Evolutionary conservation across 2,888 invertebrate genomes (phyloP).

Genomic region (Dryocosmus kuriphilus): DNA sequence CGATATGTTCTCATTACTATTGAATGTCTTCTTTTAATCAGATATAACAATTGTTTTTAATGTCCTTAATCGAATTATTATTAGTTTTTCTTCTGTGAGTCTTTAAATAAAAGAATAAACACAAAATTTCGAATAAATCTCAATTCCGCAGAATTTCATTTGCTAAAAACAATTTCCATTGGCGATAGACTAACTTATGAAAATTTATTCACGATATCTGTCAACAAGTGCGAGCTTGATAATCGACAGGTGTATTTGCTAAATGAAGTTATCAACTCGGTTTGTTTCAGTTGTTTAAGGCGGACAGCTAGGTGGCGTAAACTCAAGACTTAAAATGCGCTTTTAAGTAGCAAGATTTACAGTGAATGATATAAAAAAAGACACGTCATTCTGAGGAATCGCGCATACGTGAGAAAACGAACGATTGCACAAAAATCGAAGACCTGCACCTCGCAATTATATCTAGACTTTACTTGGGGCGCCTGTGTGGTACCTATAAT

Average conservation of each 20-base stretch:
- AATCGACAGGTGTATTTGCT: slow-evolving; percentile 29
- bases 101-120: not conserved
- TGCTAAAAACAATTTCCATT: not conserved
- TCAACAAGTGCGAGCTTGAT: slow-evolving; percentile 7
- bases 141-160: not conserved
- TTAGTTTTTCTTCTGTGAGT: too few species aligned
- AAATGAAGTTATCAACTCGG: slow-evolving; percentile 24
- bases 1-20: too few species aligned
- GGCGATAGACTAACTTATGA: not conserved
- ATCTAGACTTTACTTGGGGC: slow-evolving; percentile 19
- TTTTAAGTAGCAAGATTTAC: not conserved
- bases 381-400: not conserved
- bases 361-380: not conserved
- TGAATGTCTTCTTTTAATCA: too few species aligned
- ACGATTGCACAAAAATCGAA: slow-evolving; percentile 1
- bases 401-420: slow-evolving; percentile 25
- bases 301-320: slow-evolving; percentile 27
- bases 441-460: slow-evolving; percentile 16
- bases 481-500: slow-evolving; percentile 30
- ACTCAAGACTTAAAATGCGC: not conserved
- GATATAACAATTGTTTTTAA: too few species aligned
- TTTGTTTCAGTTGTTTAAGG: slow-evolving; percentile 10
- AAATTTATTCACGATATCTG: slow-evolving; percentile 31
- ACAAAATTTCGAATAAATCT: not conserved
- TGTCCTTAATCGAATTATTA: too few species aligned